Evolutionary conservation across 2,888 invertebrate species (phyloP).

Genomic region (Aphidius colemani): DNA sequence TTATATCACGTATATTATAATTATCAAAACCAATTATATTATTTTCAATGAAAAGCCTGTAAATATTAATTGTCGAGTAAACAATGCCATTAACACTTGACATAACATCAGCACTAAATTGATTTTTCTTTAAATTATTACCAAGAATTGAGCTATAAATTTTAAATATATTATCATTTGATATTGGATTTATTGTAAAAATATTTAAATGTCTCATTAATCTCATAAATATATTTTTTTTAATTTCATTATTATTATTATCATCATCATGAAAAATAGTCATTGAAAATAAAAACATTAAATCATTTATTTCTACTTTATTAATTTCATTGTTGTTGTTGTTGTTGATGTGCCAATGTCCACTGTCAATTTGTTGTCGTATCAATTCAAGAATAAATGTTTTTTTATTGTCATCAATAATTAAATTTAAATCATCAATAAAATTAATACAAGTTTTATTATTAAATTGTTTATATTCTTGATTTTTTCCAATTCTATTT

Average conservation of each 20-base stretch:
- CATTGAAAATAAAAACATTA: constrained; percentile 65
- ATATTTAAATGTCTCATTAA: constrained; percentile 70
- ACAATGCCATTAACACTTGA: constrained; percentile 63
- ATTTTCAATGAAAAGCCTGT: constrained; percentile 59
- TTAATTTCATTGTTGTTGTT: constrained; percentile 36
- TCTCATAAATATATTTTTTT: constrained; percentile 55
- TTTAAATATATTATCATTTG: constrained; percentile 65
- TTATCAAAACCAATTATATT: constrained; percentile 65
- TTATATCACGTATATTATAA: constrained; percentile 69
- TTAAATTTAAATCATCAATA: constrained; percentile 70
- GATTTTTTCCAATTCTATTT: constrained; percentile 61
- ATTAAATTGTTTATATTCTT: constrained; percentile 64
- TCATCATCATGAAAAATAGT: constrained; percentile 62
- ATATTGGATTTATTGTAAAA: constrained; percentile 65
- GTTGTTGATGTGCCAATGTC: constrained; percentile 65
- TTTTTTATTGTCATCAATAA: constrained; percentile 35
- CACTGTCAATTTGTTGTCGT: constrained; percentile 68
- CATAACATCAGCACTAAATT: constrained; percentile 63
- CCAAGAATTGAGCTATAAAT: constrained; percentile 67
- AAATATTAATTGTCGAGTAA: constrained; percentile 66
- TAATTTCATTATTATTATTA: constrained; percentile 47
- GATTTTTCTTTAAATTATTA: constrained; percentile 63
- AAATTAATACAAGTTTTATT: constrained; percentile 67
- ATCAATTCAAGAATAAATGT: constrained; percentile 61
- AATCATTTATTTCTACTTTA: constrained; percentile 63